A percentile compares a stretch with the other conserved stretches of the same genome.
phyloP scores from a whole-genome alignment of 2,888 invertebrate genomes.

The Standfussiana lucernea region DNA sequence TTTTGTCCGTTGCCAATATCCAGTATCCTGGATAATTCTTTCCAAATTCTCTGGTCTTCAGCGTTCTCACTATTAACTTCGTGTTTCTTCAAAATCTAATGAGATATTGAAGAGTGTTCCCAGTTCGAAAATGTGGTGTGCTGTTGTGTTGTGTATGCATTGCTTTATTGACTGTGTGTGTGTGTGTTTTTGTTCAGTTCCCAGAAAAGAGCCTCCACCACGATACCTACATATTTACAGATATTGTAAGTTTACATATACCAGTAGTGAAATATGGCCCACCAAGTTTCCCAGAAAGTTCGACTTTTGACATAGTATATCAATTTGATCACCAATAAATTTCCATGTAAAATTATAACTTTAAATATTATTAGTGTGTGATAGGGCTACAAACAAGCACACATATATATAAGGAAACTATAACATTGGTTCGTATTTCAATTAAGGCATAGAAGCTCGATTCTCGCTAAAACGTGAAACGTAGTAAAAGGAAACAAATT shows the following conservation, averaged over 20 bases:
- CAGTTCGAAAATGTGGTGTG: neutral
- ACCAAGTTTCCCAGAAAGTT: neutral
- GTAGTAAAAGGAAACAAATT: conserved; percentile 32
- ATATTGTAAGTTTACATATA: neutral
- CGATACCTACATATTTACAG: neutral
- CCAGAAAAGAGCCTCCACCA: neutral
- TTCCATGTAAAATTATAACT: neutral
- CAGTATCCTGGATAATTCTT: neutral
- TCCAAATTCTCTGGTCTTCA: too few species aligned
- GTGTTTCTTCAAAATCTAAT: neutral
- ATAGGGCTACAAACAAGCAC: neutral
- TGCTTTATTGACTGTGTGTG: neutral
- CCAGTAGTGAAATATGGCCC: neutral
- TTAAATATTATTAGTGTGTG: too few species aligned
- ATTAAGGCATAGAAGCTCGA: conserved; percentile 23
- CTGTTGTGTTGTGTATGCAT: neutral
- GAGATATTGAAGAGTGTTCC: neutral
- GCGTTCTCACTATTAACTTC: neutral
- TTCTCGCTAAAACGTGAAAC: conserved; percentile 6
- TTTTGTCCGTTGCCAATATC: neutral
- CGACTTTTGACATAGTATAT: neutral
- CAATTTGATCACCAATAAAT: neutral
- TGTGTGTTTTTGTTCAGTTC: neutral
- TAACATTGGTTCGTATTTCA: conserved; percentile 16
- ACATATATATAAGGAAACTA: neutral